Evolutionary conservation across 2,797 vertebrate species (phyloP).

Genomic region (Halcyon leucocephala): DNA sequence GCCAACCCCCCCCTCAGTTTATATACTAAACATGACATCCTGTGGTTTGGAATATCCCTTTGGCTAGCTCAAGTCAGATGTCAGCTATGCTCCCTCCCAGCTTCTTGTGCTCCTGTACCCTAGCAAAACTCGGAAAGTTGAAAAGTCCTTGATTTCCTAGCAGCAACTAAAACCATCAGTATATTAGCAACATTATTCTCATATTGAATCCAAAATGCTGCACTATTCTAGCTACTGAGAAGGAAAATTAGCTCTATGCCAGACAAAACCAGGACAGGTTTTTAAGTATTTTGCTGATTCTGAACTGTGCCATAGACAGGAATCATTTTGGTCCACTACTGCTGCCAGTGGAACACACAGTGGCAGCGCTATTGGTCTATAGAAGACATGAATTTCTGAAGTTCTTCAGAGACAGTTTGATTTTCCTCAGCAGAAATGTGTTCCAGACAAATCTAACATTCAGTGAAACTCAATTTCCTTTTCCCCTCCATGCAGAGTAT

Average conservation of each 20-base stretch:
- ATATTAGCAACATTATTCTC: neutral
- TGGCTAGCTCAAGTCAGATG: neutral
- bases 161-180: neutral
- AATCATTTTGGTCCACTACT: neutral
- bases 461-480: neutral
- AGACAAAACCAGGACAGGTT: neutral
- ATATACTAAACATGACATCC: neutral
- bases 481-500: neutral
- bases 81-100: neutral
- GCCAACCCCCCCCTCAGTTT: neutral
- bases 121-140: neutral
- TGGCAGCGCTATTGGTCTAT: neutral
- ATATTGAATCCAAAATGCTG: neutral
- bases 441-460: neutral
- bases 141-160: neutral
- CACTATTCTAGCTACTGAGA: too few relatives aligned
- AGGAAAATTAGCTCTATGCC: neutral
- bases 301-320: neutral
- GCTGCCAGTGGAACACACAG: neutral
- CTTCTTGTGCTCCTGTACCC: neutral
- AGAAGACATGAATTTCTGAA: neutral
- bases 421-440: neutral
- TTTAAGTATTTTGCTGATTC: neutral
- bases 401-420: neutral
- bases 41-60: neutral